A percentile compares a stretch with the other conserved stretches of the same genome.
Conservation (phyloP, 1,140 invertebrate species). For the Rhizoglyphus robini region DNA sequence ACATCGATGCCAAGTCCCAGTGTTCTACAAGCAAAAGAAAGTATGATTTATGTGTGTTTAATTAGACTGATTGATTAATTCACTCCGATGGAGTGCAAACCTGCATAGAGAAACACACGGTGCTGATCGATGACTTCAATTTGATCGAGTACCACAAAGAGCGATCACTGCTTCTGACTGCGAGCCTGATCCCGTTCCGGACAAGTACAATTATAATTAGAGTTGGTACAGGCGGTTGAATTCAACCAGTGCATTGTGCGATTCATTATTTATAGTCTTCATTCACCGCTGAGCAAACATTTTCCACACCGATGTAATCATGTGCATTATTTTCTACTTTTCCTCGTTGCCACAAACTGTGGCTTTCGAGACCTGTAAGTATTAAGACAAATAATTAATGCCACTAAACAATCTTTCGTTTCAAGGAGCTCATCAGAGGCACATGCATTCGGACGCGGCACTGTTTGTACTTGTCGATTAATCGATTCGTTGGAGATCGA, state of each 20-base stretch:
- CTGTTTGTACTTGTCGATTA: too few relatives aligned
- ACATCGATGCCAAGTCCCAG: conserved; percentile 58
- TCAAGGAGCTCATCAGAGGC: too few relatives aligned
- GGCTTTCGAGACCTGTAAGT: conserved; percentile 32
- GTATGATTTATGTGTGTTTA: conserved; percentile 33
- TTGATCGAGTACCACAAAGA: conserved; percentile 43
- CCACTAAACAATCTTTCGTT: background rate
- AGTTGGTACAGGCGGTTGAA: conserved; percentile 38
- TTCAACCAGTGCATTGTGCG: too few relatives aligned
- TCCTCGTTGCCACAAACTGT: conserved; percentile 30
- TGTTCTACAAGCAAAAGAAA: conserved; percentile 63
- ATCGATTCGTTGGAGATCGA: too few relatives aligned
- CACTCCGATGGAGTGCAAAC: conserved; percentile 44
- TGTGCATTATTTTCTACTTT: conserved; percentile 31
- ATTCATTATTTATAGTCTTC: background rate
- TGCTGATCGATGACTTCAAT: conserved; percentile 48
- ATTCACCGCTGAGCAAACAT: conserved; percentile 33
- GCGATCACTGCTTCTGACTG: conserved; percentile 31
- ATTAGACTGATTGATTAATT: too few relatives aligned
- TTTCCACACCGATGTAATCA: conserved; percentile 35
- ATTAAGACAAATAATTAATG: background rate
- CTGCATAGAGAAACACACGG: conserved; percentile 51
- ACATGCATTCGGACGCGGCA: too few relatives aligned
- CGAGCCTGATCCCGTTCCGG: conserved; percentile 25
- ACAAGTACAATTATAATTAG: conserved; percentile 29